Percentiles rank a stretch among this genome's conserved stretches.
These are phyloP conservation scores for Drosophila mojavensis DNA, from an alignment of 1,140 invertebrate genomes.

Conservation along the genomic window DNA sequence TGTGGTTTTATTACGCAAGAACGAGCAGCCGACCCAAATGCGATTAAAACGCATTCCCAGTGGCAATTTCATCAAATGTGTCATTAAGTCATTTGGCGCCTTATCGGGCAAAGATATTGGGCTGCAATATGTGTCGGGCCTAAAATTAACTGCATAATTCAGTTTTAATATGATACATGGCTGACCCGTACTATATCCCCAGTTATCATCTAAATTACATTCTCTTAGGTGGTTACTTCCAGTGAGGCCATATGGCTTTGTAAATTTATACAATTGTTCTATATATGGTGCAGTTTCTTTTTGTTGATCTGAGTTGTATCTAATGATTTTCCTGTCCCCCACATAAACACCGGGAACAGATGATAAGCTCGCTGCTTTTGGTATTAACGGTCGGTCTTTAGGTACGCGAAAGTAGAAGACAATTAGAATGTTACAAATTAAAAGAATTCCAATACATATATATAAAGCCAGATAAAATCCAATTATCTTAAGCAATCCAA, in stretches of 20 bases:
- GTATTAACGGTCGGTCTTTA: constrained; percentile 7
- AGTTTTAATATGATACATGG: constrained; percentile 61
- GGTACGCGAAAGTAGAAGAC: background rate
- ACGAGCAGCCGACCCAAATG: constrained; percentile 49
- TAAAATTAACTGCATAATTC: constrained; percentile 49
- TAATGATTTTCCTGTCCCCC: constrained; percentile 37
- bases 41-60: constrained; percentile 39
- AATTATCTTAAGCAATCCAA: constrained; percentile 1
- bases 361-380: constrained; percentile 38
- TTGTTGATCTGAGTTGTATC: constrained; percentile 5
- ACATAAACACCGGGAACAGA: constrained; percentile 26
- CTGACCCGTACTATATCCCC: constrained; percentile 40
- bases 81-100: constrained; percentile 36
- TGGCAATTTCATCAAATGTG: constrained; percentile 27
- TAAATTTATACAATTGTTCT: constrained; percentile 14
- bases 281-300: constrained; percentile 8
- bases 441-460: background rate
- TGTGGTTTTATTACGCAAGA: background rate
- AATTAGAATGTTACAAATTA: background rate
- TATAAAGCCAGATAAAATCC: constrained; percentile 24
- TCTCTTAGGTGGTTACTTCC: constrained; percentile 16
- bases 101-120: constrained; percentile 22
- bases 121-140: constrained; percentile 36
- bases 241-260: constrained; percentile 21
- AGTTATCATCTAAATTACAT: constrained; percentile 53